Evolutionary conservation across 2,797 vertebrate species (phyloP).

Genomic region (Champsocephalus esox): DNA sequence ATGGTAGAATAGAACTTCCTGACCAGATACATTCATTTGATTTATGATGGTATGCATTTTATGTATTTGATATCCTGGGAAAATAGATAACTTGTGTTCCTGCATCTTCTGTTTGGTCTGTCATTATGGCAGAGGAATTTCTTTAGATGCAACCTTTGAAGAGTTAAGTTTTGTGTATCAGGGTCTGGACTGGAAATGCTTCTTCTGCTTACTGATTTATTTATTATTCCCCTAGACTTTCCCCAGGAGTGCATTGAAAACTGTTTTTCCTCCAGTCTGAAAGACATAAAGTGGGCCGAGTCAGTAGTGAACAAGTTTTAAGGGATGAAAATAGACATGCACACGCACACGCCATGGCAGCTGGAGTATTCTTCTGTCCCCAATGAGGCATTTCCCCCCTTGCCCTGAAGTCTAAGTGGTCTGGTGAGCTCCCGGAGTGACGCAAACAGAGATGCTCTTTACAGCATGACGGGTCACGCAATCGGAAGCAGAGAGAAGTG

Average conservation of each 20-base stretch:
- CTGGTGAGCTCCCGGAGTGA: constrained; percentile 51
- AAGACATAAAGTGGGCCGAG: constrained; percentile 66
- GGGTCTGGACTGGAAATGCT: constrained; percentile 74
- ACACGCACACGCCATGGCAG: constrained; percentile 38
- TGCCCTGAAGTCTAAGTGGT: constrained; percentile 47
- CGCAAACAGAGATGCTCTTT: constrained; percentile 54
- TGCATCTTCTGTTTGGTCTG: constrained; percentile 11
- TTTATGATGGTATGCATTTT: constrained; percentile 1
- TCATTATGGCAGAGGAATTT: constrained; percentile 30
- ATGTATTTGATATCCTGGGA: constrained; percentile 14
- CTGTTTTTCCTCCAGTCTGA: constrained; percentile 70
- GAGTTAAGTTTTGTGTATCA: constrained; percentile 71
- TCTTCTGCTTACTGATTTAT: constrained; percentile 80
- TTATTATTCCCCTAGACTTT: constrained; percentile 75
- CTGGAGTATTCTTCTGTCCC: constrained; percentile 58
- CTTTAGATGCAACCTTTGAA: constrained; percentile 52
- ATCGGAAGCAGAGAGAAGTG: constrained; percentile 36
- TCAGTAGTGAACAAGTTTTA: constrained; percentile 56
- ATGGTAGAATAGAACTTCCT: not conserved
- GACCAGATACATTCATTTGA: constrained; percentile 2
- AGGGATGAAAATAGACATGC: constrained; percentile 62
- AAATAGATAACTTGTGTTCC: constrained; percentile 26
- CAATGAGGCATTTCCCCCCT: constrained; percentile 63
- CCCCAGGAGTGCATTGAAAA: constrained; percentile 67
- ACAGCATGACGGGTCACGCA: constrained; percentile 30